These are phyloP conservation scores for Arenaria interpres DNA, from an alignment of 2,113 vertebrate genomes.

Conservation along the genomic window DNA sequence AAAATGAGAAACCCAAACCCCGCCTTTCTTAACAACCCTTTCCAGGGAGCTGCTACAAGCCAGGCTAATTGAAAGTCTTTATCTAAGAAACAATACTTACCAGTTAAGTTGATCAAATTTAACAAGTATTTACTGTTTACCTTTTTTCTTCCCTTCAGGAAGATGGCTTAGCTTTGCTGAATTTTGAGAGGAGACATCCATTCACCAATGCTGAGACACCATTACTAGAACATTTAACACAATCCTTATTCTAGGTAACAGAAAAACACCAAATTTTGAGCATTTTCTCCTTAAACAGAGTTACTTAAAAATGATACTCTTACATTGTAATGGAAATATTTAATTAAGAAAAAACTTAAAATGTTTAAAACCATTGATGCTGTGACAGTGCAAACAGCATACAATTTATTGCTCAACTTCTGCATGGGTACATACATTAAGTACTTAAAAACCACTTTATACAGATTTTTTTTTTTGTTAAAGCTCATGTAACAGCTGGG, in stretches of 20 bases:
- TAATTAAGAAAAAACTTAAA: constrained; percentile 21
- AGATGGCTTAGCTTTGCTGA: background rate
- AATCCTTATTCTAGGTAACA: background rate
- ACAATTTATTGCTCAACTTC: constrained; percentile 94
- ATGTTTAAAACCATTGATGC: constrained; percentile 84
- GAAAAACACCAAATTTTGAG: background rate
- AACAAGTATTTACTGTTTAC: background rate
- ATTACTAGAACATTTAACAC: background rate
- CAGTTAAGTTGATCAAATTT: background rate
- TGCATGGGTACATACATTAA: constrained; percentile 86
- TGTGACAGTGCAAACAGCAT: constrained; percentile 91
- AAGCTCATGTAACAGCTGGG: constrained; percentile 91
- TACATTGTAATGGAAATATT: background rate
- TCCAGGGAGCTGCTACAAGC: background rate
- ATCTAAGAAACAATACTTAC: background rate
- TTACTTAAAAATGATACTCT: background rate
- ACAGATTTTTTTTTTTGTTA: constrained; percentile 85
- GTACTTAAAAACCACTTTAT: constrained; percentile 82
- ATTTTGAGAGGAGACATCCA: background rate
- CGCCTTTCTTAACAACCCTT: background rate
- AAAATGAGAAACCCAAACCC: background rate
- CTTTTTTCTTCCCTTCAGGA: background rate
- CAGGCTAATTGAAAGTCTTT: background rate
- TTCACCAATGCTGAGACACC: background rate
- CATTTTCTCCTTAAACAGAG: background rate